Evolutionary conservation across 2,113 vertebrate species (phyloP).

Genomic region (Miniopterus natalensis): DNA sequence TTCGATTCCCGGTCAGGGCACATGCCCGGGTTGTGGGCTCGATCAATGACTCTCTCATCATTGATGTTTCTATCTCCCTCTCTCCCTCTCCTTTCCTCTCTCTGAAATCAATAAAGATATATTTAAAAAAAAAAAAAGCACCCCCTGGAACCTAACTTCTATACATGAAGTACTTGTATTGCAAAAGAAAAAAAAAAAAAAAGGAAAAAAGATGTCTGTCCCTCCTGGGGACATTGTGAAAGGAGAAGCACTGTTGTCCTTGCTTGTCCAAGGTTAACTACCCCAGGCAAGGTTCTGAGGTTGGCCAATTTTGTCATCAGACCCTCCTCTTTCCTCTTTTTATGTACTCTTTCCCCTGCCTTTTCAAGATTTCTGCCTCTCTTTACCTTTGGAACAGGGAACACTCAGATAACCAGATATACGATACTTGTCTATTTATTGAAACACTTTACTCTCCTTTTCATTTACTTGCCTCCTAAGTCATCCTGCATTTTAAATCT

Average conservation of each 20-base stretch:
- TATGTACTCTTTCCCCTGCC: not conserved
- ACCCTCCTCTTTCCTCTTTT: not conserved
- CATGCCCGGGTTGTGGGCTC: too few species aligned
- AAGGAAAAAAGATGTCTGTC: accelerated
- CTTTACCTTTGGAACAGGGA: not conserved
- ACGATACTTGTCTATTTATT: not conserved
- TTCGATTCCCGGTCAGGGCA: too few species aligned
- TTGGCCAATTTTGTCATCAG: not conserved
- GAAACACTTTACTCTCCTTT: not conserved
- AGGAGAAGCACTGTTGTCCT: not conserved
- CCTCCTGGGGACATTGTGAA: not conserved
- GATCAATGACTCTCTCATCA: too few species aligned
- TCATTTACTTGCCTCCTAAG: not conserved
- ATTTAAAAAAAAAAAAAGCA: not conserved
- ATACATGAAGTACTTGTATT: not conserved
- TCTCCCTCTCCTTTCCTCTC: too few species aligned
- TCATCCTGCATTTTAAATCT: not conserved
- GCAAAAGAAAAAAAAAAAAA: not conserved
- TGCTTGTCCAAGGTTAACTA: accelerated
- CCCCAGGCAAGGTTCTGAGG: too few species aligned
- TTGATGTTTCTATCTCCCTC: too few species aligned
- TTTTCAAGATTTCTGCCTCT: not conserved
- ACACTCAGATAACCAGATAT: not conserved
- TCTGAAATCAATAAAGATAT: not conserved
- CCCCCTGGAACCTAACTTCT: not conserved